Evolutionary conservation across 2,113 vertebrate genomes (phyloP).

Genomic region (Silurus asotus): DNA sequence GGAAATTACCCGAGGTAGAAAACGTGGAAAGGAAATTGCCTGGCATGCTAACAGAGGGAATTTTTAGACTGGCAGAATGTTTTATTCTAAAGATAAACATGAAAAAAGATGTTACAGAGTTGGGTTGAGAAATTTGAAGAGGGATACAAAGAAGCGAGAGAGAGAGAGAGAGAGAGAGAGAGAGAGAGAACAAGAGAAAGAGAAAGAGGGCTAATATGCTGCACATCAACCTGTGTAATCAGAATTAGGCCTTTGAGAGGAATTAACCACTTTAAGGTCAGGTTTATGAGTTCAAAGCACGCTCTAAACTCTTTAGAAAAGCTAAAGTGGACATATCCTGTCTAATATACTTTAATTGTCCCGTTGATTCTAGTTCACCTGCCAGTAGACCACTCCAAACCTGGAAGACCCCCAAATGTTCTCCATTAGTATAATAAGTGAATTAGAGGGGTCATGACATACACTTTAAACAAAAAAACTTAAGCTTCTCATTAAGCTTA

Average conservation of each 20-base stretch:
- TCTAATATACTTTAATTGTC: conserved; percentile 14
- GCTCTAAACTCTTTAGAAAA: conserved; percentile 9
- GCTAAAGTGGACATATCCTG: conserved; percentile 9
- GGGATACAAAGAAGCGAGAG: neutral
- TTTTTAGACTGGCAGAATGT: conserved; percentile 70
- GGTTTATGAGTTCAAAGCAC: conserved; percentile 4
- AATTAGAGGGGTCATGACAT: conserved; percentile 23
- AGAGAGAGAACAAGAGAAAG: neutral
- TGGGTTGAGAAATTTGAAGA: conserved; percentile 60
- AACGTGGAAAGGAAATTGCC: conserved; percentile 69
- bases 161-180: neutral
- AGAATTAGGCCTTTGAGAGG: neutral
- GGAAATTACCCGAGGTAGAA: conserved; percentile 34
- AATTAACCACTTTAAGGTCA: neutral
- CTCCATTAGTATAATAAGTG: conserved; percentile 27
- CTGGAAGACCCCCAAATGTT: conserved; percentile 32
- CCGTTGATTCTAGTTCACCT: neutral
- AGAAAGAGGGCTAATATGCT: neutral
- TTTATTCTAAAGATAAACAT: conserved; percentile 68
- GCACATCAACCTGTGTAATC: conserved; percentile 4
- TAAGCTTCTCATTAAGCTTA: neutral
- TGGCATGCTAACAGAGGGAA: conserved; percentile 70
- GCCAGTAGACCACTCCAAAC: conserved; percentile 1
- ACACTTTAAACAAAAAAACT: conserved; percentile 21
- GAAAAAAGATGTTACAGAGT: conserved; percentile 71